Conservation (phyloP, 2,888 invertebrate genomes). For the Boloria euphrosyne region DNA sequence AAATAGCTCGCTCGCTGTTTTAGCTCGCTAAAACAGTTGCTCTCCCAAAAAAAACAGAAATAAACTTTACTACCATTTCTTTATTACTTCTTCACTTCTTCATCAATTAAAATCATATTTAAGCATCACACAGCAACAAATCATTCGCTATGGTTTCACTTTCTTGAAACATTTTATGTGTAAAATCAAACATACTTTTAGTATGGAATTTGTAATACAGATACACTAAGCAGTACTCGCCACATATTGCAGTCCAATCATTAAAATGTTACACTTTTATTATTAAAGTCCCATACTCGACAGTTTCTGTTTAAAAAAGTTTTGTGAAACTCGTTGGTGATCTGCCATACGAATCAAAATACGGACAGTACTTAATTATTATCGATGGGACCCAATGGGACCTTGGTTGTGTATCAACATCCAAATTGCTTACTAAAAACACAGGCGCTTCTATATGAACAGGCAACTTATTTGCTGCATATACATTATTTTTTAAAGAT, state of each 20-base stretch:
- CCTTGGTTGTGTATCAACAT: too few species aligned
- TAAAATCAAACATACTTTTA: conserved; percentile 1
- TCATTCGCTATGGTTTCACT: background rate
- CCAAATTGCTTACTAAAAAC: too few species aligned
- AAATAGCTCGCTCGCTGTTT: too few species aligned
- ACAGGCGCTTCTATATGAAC: too few species aligned
- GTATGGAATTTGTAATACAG: background rate
- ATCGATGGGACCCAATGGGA: conserved; percentile 31
- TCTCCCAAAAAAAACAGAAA: too few species aligned
- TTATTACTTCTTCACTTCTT: too few species aligned
- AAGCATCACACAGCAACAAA: background rate
- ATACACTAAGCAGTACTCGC: conserved; percentile 7
- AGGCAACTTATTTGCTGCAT: too few species aligned
- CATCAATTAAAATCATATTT: too few species aligned
- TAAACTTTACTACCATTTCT: too few species aligned
- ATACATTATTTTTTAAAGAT: too few species aligned
- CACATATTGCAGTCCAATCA: conserved; percentile 1
- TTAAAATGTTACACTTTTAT: conserved; percentile 28
- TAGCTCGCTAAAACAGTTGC: too few species aligned
- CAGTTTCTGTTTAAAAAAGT: conserved; percentile 36
- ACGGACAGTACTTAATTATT: conserved; percentile 25
- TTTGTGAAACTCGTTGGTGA: conserved; percentile 29
- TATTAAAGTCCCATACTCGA: conserved; percentile 37
- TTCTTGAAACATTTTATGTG: background rate
- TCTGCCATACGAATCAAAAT: conserved; percentile 36